Percentiles rank a stretch among this genome's conserved stretches.
Evolutionary conservation across 2,113 vertebrate species (phyloP).

Genomic region (Zosterops japonicus): DNA sequence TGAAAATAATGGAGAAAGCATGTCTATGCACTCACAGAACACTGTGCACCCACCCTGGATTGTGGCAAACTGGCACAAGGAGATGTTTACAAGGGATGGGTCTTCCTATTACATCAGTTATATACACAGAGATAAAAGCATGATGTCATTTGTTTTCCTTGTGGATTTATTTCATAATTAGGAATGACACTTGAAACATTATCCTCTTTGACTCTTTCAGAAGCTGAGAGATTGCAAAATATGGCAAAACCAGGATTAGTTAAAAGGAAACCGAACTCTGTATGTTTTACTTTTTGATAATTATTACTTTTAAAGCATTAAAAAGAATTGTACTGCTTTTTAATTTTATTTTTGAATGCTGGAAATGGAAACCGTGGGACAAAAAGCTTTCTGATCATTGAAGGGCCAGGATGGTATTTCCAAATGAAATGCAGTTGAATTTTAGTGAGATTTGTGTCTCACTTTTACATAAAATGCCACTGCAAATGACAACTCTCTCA

Average conservation of each 20-base stretch:
- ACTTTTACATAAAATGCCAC: not conserved
- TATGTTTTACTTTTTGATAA: not conserved
- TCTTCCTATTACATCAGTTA: not conserved
- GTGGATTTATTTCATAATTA: conserved; percentile 36
- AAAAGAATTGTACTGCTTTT: not conserved
- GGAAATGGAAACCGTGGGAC: not conserved
- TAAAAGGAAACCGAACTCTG: not conserved
- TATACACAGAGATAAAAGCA: not conserved
- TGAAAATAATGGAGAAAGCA: not conserved
- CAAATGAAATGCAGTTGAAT: not conserved
- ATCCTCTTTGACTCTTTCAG: not conserved
- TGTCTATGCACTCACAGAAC: rapidly evolving
- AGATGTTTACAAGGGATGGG: not conserved
- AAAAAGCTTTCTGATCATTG: not conserved
- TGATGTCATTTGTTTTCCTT: conserved; percentile 30
- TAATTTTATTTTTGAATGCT: not conserved
- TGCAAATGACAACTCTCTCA: not conserved
- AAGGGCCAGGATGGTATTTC: not conserved
- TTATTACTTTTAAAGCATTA: not conserved
- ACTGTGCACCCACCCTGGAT: too few species aligned
- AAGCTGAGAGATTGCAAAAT: not conserved
- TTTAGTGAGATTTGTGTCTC: not conserved
- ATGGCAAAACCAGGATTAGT: not conserved
- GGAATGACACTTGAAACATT: not conserved
- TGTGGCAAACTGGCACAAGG: not conserved